Conservation (phyloP, 1,140 invertebrate genomes). For the Condylostylus longicornis region DNA sequence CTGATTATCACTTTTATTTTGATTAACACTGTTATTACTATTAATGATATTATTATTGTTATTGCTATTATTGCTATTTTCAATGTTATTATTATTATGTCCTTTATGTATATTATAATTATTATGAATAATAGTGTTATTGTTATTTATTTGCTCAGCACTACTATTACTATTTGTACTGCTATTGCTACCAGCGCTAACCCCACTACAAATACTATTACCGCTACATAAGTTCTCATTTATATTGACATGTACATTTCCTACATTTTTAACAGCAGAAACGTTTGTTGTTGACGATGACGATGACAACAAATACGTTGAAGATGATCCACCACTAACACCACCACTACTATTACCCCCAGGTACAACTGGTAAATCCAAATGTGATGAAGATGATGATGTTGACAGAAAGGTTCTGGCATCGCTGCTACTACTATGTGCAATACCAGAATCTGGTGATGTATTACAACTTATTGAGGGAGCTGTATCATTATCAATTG, state of each 20-base stretch:
- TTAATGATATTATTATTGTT: slow-evolving; percentile 9
- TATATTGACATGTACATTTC: background rate
- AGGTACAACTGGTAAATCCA: slow-evolving; percentile 24
- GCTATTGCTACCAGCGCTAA: too few relatives aligned
- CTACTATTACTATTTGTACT: background rate
- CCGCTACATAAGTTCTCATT: background rate
- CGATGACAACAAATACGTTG: slow-evolving; percentile 7
- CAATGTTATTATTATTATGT: too few relatives aligned
- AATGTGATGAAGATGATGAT: slow-evolving; percentile 29
- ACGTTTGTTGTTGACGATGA: background rate
- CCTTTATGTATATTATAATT: background rate
- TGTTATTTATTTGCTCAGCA: background rate
- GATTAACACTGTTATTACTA: slow-evolving; percentile 9
- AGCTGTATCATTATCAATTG: slow-evolving; percentile 47
- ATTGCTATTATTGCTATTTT: too few relatives aligned
- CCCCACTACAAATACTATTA: too few relatives aligned
- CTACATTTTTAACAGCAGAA: background rate
- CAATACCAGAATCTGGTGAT: slow-evolving; percentile 56
- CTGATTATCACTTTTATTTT: slow-evolving; percentile 5
- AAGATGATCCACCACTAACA: slow-evolving; percentile 3
- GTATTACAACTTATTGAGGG: slow-evolving; percentile 45
- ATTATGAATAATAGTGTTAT: background rate
- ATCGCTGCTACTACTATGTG: slow-evolving; percentile 40
- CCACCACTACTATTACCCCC: slow-evolving; percentile 14
- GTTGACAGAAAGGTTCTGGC: slow-evolving; percentile 38